Evolutionary conservation across 1,140 invertebrate species (phyloP), one percentile per base, ranked within the genome.

Genomic region (Tetragnatha versicolor): DNA sequence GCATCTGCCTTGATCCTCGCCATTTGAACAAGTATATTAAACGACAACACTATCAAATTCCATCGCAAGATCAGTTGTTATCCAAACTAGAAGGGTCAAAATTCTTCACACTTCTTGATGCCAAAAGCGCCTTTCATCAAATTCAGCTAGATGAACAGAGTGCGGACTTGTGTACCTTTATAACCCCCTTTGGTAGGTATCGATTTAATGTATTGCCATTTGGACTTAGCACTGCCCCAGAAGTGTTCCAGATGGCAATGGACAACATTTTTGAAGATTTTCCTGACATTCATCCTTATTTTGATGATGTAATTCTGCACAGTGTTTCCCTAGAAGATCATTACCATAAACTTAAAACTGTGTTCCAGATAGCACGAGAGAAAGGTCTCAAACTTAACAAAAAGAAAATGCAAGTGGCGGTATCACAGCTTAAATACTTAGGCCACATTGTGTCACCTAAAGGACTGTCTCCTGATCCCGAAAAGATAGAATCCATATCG

Each of bases 151-250:
- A 2, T 29, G 29, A 33, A n/a, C 1, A 22, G 12, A 72, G 68
- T 65, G 10, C 68, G 27, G 31, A 72, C 22, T 2, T 72, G 12
- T 72, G 47, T 47, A 66, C 55, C 3, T 77, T 81, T 49, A 35
- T 51, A 25, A 76, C 79, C 25, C 68, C 10, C 3, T 45, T 45
- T 39, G 84, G 85, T 22, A 83, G 82, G 14, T 88, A 84, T 65
- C 17, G 51, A 55, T 84, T 85, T 81, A 86, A 86, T 72, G 78
- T 85, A 37, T 58, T 88, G 6, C 84, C 83, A 7, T 89, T 88
- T 83, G 88, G 87, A 5, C 83, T 89, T 6, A 85, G 85, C 75
- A 84, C 83, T 20, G 87, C 88, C 0, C 86, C 88, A 27, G 58
- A 72, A 72, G 25, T 53, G 1, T 72, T n/a, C 22, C 47, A 72